Evolutionary conservation across 2,797 vertebrate species (phyloP).

Genomic region (Sebastes itinus): DNA sequence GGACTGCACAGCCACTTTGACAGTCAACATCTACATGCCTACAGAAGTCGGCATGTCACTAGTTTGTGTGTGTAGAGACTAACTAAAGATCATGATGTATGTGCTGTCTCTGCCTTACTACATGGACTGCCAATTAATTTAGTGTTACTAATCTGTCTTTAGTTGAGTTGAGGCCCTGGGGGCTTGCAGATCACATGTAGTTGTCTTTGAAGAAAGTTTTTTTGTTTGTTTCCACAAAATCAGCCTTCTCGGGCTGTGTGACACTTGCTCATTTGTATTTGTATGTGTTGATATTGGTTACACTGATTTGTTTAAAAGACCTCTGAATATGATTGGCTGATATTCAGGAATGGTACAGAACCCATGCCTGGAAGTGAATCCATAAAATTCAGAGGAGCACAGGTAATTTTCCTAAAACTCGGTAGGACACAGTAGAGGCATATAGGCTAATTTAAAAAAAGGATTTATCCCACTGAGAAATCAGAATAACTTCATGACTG

Average conservation of each 20-base stretch:
- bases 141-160: slow-evolving; percentile 29
- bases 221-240: background rate
- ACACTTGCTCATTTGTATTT: slow-evolving; percentile 14
- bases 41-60: slow-evolving; percentile 9
- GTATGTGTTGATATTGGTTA: slow-evolving; percentile 8
- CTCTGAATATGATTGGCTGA: slow-evolving; percentile 9
- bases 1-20: slow-evolving; percentile 46
- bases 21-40: slow-evolving; percentile 2
- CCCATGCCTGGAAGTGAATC: background rate
- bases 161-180: slow-evolving; percentile 22
- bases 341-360: background rate
- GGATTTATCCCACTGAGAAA: slow-evolving; percentile 5
- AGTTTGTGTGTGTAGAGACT: slow-evolving; percentile 36
- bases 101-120: slow-evolving; percentile 61
- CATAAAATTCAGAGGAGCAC: slow-evolving; percentile 16
- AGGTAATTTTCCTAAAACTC: background rate
- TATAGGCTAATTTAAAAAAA: slow-evolving; percentile 7
- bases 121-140: slow-evolving; percentile 46
- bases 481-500: slow-evolving; percentile 2
- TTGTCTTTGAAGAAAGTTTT: background rate
- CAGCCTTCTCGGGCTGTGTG: slow-evolving; percentile 1
- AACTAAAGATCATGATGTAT: slow-evolving; percentile 19
- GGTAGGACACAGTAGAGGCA: slow-evolving; percentile 4
- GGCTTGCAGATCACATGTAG: slow-evolving; percentile 13
- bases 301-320: slow-evolving; percentile 22